Evolutionary conservation across 2,888 invertebrate species (phyloP).

Genomic region (Alloplasta piceator): DNA sequence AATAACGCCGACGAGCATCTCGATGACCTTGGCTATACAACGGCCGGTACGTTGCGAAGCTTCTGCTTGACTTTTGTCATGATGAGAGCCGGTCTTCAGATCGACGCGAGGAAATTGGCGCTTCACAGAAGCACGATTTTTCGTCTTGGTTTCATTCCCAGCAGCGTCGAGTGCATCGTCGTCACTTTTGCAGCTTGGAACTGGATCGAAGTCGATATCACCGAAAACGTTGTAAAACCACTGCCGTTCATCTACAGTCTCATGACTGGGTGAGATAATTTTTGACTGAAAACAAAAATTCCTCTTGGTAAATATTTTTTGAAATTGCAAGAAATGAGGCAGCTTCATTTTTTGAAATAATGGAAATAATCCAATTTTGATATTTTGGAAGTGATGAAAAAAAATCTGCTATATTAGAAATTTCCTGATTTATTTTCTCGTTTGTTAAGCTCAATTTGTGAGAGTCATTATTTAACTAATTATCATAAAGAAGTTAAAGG

Average conservation of each 20-base stretch:
- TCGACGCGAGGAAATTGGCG: constrained; percentile 60
- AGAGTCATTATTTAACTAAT: no score
- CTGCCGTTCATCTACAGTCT: constrained; percentile 53
- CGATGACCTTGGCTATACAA: constrained; percentile 36
- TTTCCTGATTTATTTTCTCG: no score
- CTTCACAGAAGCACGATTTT: constrained; percentile 50
- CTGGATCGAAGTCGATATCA: constrained; percentile 53
- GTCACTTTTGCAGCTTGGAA: constrained; percentile 57
- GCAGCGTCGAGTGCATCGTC: constrained; percentile 56
- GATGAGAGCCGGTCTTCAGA: constrained; percentile 60
- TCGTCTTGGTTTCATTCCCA: constrained; percentile 56
- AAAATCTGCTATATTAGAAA: no score
- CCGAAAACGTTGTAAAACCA: constrained; percentile 32
- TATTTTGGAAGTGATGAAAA: no score
- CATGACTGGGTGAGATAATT: constrained; percentile 44
- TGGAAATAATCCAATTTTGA: no score
- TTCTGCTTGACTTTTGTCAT: constrained; percentile 62
- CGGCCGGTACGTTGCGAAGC: constrained; percentile 49
- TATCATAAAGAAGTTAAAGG: no score
- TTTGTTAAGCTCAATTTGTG: no score
- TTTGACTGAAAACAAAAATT: neutral
- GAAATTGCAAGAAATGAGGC: no score
- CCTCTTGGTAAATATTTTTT: no score
- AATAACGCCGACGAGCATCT: neutral
- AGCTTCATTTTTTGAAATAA: no score